Percentiles rank a stretch among this genome's conserved stretches.
Evolutionary conservation across 2,888 invertebrate species (phyloP).

Genomic region (Volucella inanis): DNA sequence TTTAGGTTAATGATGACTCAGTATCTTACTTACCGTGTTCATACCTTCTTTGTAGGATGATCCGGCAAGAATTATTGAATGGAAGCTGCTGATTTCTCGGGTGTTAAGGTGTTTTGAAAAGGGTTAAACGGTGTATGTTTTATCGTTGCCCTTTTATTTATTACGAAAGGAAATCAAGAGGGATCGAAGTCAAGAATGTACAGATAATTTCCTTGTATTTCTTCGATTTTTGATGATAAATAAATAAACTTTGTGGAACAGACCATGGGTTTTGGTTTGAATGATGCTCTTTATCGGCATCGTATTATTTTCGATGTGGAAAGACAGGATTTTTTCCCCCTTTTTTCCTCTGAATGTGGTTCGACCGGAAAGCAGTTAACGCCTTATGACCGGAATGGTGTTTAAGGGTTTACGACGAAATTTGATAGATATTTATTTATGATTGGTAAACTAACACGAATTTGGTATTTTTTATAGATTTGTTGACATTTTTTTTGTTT

Average conservation of each 20-base stretch:
- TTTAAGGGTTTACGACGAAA: conserved; percentile 22
- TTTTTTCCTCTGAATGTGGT: conserved; percentile 10
- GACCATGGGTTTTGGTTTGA: conserved; percentile 27
- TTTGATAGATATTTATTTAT: conserved; percentile 38
- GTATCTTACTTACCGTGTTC: not conserved
- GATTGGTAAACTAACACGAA: conserved; percentile 27
- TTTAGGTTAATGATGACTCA: conserved; percentile 20
- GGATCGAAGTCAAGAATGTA: not conserved
- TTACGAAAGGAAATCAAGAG: conserved; percentile 10
- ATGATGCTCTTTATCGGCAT: conserved; percentile 63
- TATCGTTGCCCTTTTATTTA: conserved; percentile 49
- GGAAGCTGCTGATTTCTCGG: conserved; percentile 45
- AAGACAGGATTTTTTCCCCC: conserved; percentile 19
- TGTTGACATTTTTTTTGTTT: not conserved
- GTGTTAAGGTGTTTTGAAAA: conserved; percentile 67
- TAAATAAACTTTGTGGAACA: conserved; percentile 11
- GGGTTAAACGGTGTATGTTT: conserved; percentile 66
- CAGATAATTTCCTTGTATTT: conserved; percentile 20
- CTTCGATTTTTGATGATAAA: conserved; percentile 51
- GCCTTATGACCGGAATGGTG: conserved; percentile 18
- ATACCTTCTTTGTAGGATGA: conserved; percentile 3
- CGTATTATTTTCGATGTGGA: conserved; percentile 9
- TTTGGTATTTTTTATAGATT: not conserved
- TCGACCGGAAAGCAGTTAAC: not conserved
- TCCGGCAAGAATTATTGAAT: conserved; percentile 46